Percentiles rank a stretch among this genome's conserved stretches.
Evolutionary conservation across 2,113 vertebrate genomes (phyloP).

Genomic region (Sinosuthora webbiana): DNA sequence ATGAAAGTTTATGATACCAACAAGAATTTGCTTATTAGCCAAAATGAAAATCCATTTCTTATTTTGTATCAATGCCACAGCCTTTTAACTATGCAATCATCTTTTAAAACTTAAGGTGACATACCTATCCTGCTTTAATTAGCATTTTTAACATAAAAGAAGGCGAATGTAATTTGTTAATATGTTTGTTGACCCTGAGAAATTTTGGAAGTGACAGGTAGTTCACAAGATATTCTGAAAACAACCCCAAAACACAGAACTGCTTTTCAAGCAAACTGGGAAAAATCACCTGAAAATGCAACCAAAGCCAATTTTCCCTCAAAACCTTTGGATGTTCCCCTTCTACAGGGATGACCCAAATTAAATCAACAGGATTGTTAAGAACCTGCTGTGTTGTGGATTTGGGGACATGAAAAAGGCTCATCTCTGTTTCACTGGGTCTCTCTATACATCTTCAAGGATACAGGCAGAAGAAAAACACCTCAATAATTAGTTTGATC

Average conservation of each 20-base stretch:
- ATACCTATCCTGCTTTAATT: not conserved
- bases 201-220: not conserved
- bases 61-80: not conserved
- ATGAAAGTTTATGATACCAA: not conserved
- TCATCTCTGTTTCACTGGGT: not conserved
- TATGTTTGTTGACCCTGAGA: not conserved
- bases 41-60: not conserved
- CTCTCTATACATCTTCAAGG: not conserved
- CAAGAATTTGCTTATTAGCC: not conserved
- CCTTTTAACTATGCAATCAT: not conserved
- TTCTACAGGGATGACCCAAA: not conserved
- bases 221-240: not conserved
- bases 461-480: not conserved
- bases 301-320: not conserved
- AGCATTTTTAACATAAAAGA: not conserved
- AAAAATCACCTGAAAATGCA: not conserved
- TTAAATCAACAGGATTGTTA: not conserved
- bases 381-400: not conserved
- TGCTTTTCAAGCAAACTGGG: not conserved
- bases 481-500: not conserved
- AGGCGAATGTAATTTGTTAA: not conserved
- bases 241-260: fast-evolving
- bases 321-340: not conserved
- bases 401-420: not conserved
- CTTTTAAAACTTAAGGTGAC: not conserved